Evolutionary conservation across 2,888 invertebrate species (phyloP).

Genomic region (Hypomecis punctinalis): DNA sequence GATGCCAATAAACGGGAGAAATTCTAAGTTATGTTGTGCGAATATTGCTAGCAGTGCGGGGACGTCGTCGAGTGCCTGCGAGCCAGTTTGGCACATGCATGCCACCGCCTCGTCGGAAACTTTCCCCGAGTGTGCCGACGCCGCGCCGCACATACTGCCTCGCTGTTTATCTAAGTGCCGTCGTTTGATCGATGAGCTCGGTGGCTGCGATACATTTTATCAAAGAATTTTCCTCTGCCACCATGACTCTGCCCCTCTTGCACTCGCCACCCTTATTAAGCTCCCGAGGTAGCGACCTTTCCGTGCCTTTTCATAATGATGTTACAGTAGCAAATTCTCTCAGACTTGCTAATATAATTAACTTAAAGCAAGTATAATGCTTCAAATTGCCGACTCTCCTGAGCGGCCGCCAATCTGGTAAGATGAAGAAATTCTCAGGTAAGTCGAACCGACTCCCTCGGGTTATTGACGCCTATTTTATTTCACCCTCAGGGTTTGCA

Average conservation of each 20-base stretch:
- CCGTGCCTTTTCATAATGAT: constrained; percentile 62
- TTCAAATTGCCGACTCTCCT: constrained; percentile 59
- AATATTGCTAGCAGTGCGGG: constrained; percentile 33
- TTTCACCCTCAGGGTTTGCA: constrained; percentile 52
- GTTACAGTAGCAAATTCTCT: constrained; percentile 66
- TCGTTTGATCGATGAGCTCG: constrained; percentile 74
- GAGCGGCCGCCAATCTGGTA: constrained; percentile 55
- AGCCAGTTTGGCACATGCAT: constrained; percentile 55
- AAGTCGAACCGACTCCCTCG: constrained; percentile 40
- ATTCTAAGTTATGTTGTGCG: constrained; percentile 37
- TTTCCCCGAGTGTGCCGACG: constrained; percentile 50
- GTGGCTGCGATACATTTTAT: constrained; percentile 67
- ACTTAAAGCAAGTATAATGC: constrained; percentile 60
- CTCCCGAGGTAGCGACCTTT: constrained; percentile 58
- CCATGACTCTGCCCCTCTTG: constrained; percentile 45
- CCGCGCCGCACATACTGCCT: constrained; percentile 35
- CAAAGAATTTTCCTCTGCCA: constrained; percentile 49
- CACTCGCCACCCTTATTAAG: constrained; percentile 60
- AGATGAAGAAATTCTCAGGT: constrained; percentile 53
- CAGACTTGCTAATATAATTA: constrained; percentile 66
- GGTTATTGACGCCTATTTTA: constrained; percentile 50
- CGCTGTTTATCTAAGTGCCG: constrained; percentile 45
- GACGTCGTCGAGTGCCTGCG: constrained; percentile 34
- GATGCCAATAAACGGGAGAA: constrained; percentile 28
- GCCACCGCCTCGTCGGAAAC: constrained; percentile 48